These are phyloP conservation scores for Parasteatoda tepidariorum DNA, from an alignment of 1,140 invertebrate genomes.

Conservation along the genomic window DNA sequence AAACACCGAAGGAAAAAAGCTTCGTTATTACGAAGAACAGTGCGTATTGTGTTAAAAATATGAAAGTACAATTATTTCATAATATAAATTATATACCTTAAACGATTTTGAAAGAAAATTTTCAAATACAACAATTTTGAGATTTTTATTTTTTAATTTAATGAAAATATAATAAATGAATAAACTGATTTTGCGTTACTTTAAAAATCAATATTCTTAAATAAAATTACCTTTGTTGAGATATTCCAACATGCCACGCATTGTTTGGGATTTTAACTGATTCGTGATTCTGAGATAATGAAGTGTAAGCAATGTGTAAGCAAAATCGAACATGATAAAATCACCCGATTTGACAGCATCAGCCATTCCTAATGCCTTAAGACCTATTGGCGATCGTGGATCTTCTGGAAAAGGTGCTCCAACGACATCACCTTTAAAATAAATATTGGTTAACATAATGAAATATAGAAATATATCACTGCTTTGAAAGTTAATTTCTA, in stretches of 20 bases:
- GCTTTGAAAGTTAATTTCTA: neutral
- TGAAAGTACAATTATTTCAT: too few species aligned
- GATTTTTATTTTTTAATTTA: too few species aligned
- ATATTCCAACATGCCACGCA: constrained; percentile 67
- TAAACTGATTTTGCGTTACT: too few species aligned
- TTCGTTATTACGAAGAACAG: too few species aligned
- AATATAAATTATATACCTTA: too few species aligned
- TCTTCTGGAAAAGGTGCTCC: constrained; percentile 58
- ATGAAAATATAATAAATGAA: too few species aligned
- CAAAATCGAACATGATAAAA: constrained; percentile 73
- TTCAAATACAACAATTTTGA: too few species aligned
- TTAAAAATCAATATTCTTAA: neutral
- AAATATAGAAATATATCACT: neutral
- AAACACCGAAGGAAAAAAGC: too few species aligned
- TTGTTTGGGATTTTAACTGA: constrained; percentile 69
- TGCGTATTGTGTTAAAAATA: too few species aligned
- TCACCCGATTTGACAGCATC: constrained; percentile 62
- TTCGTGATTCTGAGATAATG: constrained; percentile 74
- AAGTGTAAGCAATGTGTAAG: constrained; percentile 73
- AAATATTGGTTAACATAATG: too few species aligned
- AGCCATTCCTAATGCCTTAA: constrained; percentile 36
- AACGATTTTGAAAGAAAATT: too few species aligned
- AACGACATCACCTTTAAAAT: constrained; percentile 61
- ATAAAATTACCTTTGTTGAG: constrained; percentile 68
- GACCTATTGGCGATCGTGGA: constrained; percentile 6